phyloP scores from a whole-genome alignment of 1,140 invertebrate genomes.

The Chironomus striatipennis region DNA sequence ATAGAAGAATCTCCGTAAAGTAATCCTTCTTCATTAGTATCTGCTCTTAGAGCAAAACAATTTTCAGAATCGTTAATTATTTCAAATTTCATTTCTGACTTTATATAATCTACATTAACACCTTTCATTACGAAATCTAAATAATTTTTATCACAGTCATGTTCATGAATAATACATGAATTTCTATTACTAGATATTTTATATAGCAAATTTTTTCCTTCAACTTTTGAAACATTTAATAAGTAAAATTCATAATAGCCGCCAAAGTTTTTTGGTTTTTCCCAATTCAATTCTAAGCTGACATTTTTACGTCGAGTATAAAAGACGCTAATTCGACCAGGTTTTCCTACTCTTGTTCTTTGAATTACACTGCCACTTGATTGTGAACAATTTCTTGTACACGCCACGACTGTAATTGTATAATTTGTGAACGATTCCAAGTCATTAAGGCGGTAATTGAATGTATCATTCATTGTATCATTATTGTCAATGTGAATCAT shows the following conservation, averaged over 20 bases:
- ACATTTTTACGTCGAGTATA: constrained; percentile 38
- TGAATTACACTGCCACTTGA: constrained; percentile 39
- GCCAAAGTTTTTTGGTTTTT: constrained; percentile 48
- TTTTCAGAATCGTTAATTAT: background rate
- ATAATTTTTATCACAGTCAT: background rate
- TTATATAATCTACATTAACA: background rate
- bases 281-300: constrained; percentile 39
- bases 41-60: background rate
- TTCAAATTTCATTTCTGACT: background rate
- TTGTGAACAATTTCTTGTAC: constrained; percentile 56
- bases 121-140: background rate
- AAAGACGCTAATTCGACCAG: constrained; percentile 45
- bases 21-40: background rate
- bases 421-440: constrained; percentile 52
- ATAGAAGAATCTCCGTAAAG: background rate
- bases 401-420: constrained; percentile 56
- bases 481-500: constrained; percentile 33
- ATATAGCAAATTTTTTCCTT: background rate
- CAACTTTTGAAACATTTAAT: background rate
- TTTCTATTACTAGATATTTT: background rate
- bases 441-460: constrained; percentile 31
- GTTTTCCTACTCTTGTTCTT: constrained; percentile 51
- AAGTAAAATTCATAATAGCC: constrained; percentile 50
- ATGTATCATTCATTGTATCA: constrained; percentile 25
- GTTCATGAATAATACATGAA: background rate